A percentile compares a stretch with the other conserved stretches of the same genome.
Evolutionary conservation across 2,113 vertebrate species (phyloP).

Genomic region (Cariama cristata): DNA sequence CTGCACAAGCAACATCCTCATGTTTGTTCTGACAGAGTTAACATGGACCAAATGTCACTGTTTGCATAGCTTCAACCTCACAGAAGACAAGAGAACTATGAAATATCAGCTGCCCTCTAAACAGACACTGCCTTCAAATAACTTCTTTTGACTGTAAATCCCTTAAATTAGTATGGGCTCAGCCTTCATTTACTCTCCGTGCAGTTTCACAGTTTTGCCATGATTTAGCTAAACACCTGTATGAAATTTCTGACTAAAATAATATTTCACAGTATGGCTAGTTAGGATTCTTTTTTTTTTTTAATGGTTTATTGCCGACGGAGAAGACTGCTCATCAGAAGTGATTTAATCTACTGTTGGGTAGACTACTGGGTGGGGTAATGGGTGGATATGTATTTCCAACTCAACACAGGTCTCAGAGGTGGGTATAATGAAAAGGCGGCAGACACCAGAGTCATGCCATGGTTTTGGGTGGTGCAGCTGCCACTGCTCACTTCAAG

Average conservation of each 20-base stretch:
- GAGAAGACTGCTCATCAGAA: not conserved
- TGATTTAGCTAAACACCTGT: not conserved
- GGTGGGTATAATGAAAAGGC: not conserved
- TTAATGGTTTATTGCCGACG: not conserved
- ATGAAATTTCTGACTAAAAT: not conserved
- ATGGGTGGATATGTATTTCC: not conserved
- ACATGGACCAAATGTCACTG: not conserved
- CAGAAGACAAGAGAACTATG: not conserved
- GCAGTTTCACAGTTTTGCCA: not conserved
- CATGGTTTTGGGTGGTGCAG: not conserved
- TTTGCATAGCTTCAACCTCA: not conserved
- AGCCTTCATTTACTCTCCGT: not conserved
- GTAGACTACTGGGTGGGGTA: not conserved
- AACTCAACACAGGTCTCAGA: not conserved
- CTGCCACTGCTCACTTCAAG: not conserved
- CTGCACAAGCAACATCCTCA: not conserved
- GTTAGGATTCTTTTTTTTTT: not conserved
- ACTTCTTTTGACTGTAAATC: not conserved
- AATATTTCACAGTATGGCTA: not conserved
- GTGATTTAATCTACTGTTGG: not conserved
- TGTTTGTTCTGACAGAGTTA: not conserved
- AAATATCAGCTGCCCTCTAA: not conserved
- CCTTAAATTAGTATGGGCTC: not conserved
- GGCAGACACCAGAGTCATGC: fast-evolving
- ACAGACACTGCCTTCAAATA: not conserved